Evolutionary conservation across 2,888 invertebrate genomes (phyloP), one percentile per base, ranked within the genome.

Genomic region (Lasioglossum villosulum): DNA sequence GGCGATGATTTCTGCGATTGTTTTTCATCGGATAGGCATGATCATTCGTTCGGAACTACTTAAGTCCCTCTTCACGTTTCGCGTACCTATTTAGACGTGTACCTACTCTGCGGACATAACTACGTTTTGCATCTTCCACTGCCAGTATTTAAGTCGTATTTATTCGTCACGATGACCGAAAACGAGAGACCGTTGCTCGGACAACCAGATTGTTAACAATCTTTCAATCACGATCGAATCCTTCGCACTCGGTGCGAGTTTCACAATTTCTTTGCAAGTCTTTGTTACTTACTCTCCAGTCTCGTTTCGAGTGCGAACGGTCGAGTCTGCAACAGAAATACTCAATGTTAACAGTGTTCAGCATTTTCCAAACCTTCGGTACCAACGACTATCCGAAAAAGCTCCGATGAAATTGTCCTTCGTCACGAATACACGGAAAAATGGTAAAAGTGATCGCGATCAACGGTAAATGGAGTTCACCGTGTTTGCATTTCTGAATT

Each of bases 141-240:
- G 89, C 90, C 89, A 90, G 92, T 93, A 93, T 92, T 90, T 92
- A 92, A 89, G 86, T 80, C 84, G 86, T 93, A 93, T 93, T 92
- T 93, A 93, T 93, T 92, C 86, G 80, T 75, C 72, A 74, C 76
- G 56, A 39, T 70, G 68, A 52, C 30, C 75, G 39, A n/a, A 42
- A 39, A 27, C 27, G 42, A 14, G 37, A 48, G 45, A 52, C 84
- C 27, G 75, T 80, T 59, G 23, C 74, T 39, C 83, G 37, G 71
- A 30, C 63, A 19, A 19, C 19, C 2, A 19, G 63, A 30, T 30
- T 0, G 30, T 16, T 30, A 2, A 63, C 30, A 3, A 63, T 30
- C 16, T 19, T 30, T 14, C 19, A 8, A 12, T 37, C 71, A 56
- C 63, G 42, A 73, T 72, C 27, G 81, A 14, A 19, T n/a, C 45